A percentile compares a stretch with the other conserved stretches of the same genome.
Conservation (phyloP, 2,888 invertebrate species). For the Cataglyphis albicans region DNA sequence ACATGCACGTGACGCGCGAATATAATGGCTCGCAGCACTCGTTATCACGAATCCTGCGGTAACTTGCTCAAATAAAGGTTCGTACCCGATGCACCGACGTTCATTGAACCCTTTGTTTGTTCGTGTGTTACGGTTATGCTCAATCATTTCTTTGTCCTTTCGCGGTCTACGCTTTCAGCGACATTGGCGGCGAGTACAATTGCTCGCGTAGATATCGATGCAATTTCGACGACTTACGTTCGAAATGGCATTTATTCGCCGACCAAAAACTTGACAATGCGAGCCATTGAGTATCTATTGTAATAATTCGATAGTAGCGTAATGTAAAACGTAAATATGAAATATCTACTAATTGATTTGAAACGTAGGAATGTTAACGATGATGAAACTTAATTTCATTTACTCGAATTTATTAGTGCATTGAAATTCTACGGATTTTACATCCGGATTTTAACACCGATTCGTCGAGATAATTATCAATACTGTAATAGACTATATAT, state of each 20-base stretch:
- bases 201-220: constrained; percentile 5
- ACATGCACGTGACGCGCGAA: constrained; percentile 5
- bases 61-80: constrained; percentile 63
- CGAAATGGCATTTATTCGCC: not conserved
- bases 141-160: constrained; percentile 50
- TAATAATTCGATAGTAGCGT: not conserved
- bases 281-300: not conserved
- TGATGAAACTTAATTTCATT: not conserved
- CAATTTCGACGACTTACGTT: constrained; percentile 1
- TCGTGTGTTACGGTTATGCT: constrained; percentile 44
- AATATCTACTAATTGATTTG: not conserved
- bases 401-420: not conserved
- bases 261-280: not conserved
- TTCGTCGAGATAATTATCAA: constrained; percentile 1
- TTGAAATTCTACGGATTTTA: constrained; percentile 9
- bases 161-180: constrained; percentile 9
- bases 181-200: constrained; percentile 28
- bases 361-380: not conserved
- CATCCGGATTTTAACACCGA: not conserved
- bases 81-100: constrained; percentile 8
- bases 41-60: constrained; percentile 64
- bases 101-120: constrained; percentile 59
- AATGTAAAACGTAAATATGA: not conserved
- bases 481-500: constrained; percentile 7
- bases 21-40: constrained; percentile 42